Evolutionary conservation across 2,888 invertebrate genomes (phyloP).

Genomic region (Volucella zonaria): DNA sequence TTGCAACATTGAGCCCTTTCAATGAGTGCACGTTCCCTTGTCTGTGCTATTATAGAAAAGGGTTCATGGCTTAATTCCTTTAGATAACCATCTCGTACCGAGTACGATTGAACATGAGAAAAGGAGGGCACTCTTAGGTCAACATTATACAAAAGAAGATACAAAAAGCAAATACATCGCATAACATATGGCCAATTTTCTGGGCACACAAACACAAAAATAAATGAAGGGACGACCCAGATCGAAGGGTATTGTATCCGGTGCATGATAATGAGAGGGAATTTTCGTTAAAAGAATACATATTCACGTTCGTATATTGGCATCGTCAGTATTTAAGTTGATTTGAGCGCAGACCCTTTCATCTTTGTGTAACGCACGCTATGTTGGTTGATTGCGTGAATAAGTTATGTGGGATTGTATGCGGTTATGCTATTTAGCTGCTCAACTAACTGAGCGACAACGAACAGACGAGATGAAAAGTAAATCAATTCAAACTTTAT

Average conservation of each 20-base stretch:
- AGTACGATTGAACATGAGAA: background rate
- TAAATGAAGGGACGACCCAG: conserved; percentile 27
- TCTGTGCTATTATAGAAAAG: conserved; percentile 41
- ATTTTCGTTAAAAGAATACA: conserved; percentile 23
- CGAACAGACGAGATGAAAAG: background rate
- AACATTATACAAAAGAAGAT: conserved; percentile 61
- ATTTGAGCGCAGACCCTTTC: conserved; percentile 13
- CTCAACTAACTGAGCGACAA: conserved; percentile 55
- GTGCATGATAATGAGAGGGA: conserved; percentile 28
- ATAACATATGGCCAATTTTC: conserved; percentile 74
- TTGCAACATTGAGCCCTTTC: conserved; percentile 45
- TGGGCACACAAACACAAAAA: conserved; percentile 43
- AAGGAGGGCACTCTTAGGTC: conserved; percentile 43
- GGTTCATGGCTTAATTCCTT: conserved; percentile 56
- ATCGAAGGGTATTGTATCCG: conserved; percentile 22
- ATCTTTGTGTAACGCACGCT: conserved; percentile 35
- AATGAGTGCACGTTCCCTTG: conserved; percentile 13
- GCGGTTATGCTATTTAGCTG: conserved; percentile 71
- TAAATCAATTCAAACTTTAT: conserved; percentile 67
- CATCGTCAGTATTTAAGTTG: conserved; percentile 1
- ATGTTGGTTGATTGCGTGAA: conserved; percentile 67
- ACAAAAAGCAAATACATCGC: conserved; percentile 69
- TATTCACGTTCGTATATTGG: background rate
- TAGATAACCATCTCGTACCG: conserved; percentile 54
- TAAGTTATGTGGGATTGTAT: conserved; percentile 62